A percentile compares a stretch with the other conserved stretches of the same genome.
Evolutionary conservation across 2,113 vertebrate species (phyloP).

Genomic region (Lates calcarifer): DNA sequence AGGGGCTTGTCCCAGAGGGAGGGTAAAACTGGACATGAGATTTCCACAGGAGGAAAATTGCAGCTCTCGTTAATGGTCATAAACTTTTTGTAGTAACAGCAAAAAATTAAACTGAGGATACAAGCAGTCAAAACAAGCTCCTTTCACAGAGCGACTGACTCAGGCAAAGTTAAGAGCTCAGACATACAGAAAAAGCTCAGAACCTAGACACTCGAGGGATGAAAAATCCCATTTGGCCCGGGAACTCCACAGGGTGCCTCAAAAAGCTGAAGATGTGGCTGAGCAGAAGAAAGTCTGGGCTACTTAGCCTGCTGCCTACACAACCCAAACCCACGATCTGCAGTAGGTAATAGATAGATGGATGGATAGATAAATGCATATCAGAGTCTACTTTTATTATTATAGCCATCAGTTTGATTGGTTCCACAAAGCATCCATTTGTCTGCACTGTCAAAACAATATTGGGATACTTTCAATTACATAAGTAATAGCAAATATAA

Average conservation of each 20-base stretch:
- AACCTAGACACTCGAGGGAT: neutral
- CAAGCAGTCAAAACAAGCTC: slow-evolving; percentile 4
- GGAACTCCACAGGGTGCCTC: neutral
- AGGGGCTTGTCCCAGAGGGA: too few relatives aligned
- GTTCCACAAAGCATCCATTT: neutral
- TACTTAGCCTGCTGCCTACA: neutral
- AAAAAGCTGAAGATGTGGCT: neutral
- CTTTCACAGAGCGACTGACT: neutral
- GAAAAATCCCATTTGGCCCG: slow-evolving; percentile 22
- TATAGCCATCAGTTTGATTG: slow-evolving; percentile 18
- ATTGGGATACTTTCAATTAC: neutral
- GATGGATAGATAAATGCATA: neutral
- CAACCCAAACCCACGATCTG: neutral
- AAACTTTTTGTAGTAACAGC: neutral
- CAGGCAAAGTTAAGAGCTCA: neutral
- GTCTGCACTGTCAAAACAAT: neutral
- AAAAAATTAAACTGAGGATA: neutral
- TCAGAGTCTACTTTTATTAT: neutral
- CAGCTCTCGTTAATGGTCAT: neutral
- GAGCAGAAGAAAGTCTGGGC: neutral
- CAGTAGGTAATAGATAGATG: slow-evolving; percentile 7
- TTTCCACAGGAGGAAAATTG: neutral
- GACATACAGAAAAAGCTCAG: neutral
- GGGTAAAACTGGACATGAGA: neutral
- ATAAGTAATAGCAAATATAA: neutral